phyloP scores from a whole-genome alignment of 2,113 vertebrate species.

The Tursiops truncatus region DNA sequence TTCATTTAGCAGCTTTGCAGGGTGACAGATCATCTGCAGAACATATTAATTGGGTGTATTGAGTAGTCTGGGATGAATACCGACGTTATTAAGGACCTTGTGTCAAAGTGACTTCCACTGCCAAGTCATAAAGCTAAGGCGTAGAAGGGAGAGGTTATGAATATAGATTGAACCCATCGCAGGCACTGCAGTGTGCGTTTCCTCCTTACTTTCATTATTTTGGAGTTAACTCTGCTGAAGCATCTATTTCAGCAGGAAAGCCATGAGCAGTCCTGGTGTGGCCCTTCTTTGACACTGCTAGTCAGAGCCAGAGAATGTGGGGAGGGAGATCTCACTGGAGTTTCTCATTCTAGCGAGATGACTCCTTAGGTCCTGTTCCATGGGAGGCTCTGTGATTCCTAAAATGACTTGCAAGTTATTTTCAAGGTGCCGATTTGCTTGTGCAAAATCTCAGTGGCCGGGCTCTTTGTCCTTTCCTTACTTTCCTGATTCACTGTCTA shows the following conservation, averaged over 20 bases:
- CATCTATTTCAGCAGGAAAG: constrained; percentile 65
- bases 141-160: constrained; percentile 31
- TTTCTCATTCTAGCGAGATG: not conserved
- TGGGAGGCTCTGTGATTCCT: not conserved
- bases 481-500: not conserved
- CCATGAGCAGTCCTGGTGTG: not conserved
- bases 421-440: not conserved
- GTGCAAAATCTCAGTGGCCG: not conserved
- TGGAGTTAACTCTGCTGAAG: constrained; percentile 38
- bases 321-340: not conserved
- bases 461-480: not conserved
- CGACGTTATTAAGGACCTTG: constrained; percentile 66
- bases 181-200: constrained; percentile 23
- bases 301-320: not conserved
- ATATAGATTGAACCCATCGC: constrained; percentile 65
- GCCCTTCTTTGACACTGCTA: not conserved
- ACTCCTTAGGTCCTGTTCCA: not conserved
- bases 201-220: constrained; percentile 57
- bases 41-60: constrained; percentile 72
- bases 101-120: constrained; percentile 73
- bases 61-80: constrained; percentile 59
- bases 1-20: constrained; percentile 72
- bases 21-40: constrained; percentile 56
- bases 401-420: not conserved
- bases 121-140: constrained; percentile 47